phyloP scores from a whole-genome alignment of 2,888 invertebrate species.

The Heliconius hortense region DNA sequence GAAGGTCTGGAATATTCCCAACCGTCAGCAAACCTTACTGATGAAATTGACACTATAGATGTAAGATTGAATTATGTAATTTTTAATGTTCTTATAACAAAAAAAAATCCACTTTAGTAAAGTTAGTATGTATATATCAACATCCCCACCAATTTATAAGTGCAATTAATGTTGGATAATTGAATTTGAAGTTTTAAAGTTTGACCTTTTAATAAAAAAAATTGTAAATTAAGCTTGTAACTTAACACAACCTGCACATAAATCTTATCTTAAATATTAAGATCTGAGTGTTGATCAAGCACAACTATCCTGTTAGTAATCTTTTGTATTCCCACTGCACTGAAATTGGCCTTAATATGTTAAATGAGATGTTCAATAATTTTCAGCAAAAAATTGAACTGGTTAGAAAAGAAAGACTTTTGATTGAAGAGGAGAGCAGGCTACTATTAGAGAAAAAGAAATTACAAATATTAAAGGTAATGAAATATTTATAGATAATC shows the following conservation, averaged over 20 bases:
- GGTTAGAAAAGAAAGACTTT: conserved; percentile 47
- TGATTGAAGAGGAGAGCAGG: conserved; percentile 51
- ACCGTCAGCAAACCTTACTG: background rate
- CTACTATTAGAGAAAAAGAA: conserved; percentile 49
- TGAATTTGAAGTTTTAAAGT: background rate
- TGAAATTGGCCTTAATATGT: background rate
- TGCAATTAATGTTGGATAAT: background rate
- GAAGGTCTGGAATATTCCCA: conserved; percentile 8
- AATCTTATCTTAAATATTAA: no score
- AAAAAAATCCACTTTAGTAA: background rate
- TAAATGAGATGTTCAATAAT: background rate
- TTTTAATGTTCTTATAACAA: background rate
- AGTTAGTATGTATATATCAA: background rate
- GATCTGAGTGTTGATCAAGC: background rate
- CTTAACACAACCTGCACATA: background rate
- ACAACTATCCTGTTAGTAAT: background rate
- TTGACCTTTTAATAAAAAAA: background rate
- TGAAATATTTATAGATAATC: background rate
- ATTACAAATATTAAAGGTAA: conserved; percentile 49
- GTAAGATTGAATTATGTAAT: conserved; percentile 14
- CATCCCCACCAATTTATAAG: background rate
- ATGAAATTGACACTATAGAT: conserved; percentile 25
- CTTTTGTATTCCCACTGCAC: background rate
- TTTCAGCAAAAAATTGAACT: conserved; percentile 50
- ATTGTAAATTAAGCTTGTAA: background rate